Base-by-base conservation (phyloP, 2,113 vertebrate species). In the Aldabrachelys gigantea region DNA sequence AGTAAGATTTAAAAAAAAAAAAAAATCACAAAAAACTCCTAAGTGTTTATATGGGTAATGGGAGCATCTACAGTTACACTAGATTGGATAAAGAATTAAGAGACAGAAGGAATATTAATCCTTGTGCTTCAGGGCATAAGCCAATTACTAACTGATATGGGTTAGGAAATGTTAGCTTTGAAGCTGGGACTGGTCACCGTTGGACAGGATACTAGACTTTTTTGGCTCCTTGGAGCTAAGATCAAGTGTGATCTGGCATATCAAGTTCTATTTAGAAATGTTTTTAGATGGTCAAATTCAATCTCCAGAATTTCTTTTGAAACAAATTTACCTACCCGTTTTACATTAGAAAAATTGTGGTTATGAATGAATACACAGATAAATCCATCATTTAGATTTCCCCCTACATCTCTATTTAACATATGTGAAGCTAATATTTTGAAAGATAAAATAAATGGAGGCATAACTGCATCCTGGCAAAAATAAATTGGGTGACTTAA, bases 401-500 rank as follows among this genome's bases (percentile, higher is more conserved):
- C 44, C 78, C 5, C 56, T 89, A 13, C 72, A 21, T 49, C 25
- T 82, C 72, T 91, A 7, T 84, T 6, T 76, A 82, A 86, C 80
- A 83, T 91, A 96, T 90, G 87, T 90, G 84, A 95, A 94, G 91
- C 91, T 95, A 92, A 95, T 91, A 62, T 31, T 27, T 31, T 62
- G 12, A 62, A 62, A 62, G 57, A 29, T 29, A 12, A 62, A 62
- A 62, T 62, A 62, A 62, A 62, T 62, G 52, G 52, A 53, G 52
- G 52, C 52, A 53, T 19, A 19, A 53, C 52, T 53, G 52, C 52
- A 53, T 53, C 52, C 52, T 53, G 52, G 52, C 52, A 62, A 62
- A 62, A 29, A 62, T 95, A 93, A 82, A 97, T 96, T 96, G 80
- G 92, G 81, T 93, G 94, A 90, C 91, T 91, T 62, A 5, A 87